Base-by-base conservation (phyloP, 2,113 vertebrate species). In the human (Homo sapiens) region DNA sequence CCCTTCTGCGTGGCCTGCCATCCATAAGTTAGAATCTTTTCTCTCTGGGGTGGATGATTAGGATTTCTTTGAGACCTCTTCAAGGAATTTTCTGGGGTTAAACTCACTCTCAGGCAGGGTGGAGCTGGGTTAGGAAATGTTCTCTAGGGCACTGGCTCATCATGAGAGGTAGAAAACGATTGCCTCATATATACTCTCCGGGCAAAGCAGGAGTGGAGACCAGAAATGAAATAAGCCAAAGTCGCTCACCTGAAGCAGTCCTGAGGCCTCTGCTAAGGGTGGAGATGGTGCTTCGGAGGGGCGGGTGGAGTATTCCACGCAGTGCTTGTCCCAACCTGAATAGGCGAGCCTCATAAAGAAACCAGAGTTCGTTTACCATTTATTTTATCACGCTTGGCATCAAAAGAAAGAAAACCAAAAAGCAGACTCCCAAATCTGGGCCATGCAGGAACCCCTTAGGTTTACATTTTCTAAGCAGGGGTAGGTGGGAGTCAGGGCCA, bases 241-340 rank as follows among this genome's bases (percentile, higher is more conserved):
- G 97, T 95, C 13, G 2, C 16, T 76, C 76, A 95, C 87, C 89
- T 61, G 96, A 97, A 98, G 94, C 90, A 23, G 50, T 97, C 96
- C 79, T 2, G 81, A 94, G 93, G 98, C 98, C 97, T 95, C 84
- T 91, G 96, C 96, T 95, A 50, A 98, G 98, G 98, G 98, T 95
- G 98, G 98, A 87, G 96, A 52, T 88, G 92, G 93, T 4, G 50
- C 98, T 98, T 95, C 94, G 40, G 95, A 91, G 87, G 88, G 90
- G 76, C 9, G 95, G 97, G 92, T 91, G 93, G 94, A 96, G 95
- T 70, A 73, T 94, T 97, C 76, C 93, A 93, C 70, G 50, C 30
- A 82, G 94, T 90, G 86, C 98, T 94, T 99, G 98, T 98, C 97
- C 89, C 61, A 94, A 98, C 99, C 96, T 0, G 98, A 95, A 38